These are phyloP conservation scores for Caerostris extrusa DNA, from an alignment of 1,140 invertebrate species.

Conservation along the genomic window DNA sequence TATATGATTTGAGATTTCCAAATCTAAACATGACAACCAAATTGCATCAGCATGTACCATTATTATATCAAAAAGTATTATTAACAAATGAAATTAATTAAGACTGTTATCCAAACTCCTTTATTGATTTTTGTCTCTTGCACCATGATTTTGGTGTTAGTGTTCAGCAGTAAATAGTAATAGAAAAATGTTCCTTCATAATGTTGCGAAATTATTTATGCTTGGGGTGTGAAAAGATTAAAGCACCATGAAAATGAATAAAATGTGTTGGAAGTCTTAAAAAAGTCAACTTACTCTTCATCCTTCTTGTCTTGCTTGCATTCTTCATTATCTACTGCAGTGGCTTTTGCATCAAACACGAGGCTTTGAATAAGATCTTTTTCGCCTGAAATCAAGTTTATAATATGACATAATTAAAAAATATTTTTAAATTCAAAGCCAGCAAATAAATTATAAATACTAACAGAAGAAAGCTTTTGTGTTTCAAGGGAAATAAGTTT, in stretches of 20 bases:
- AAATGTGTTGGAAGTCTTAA: background rate
- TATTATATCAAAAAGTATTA: too few relatives aligned
- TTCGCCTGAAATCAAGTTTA: constrained; percentile 85
- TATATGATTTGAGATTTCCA: too few relatives aligned
- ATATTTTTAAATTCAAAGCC: background rate
- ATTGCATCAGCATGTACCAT: too few relatives aligned
- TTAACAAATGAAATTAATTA: too few relatives aligned
- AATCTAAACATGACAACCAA: too few relatives aligned
- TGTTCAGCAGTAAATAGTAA: too few relatives aligned
- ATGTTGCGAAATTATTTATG: too few relatives aligned
- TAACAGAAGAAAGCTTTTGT: background rate
- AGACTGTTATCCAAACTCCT: too few relatives aligned
- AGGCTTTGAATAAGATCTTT: constrained; percentile 90
- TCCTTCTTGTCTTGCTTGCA: constrained; percentile 1
- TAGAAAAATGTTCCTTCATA: too few relatives aligned
- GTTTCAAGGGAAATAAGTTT: background rate
- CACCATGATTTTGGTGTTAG: too few relatives aligned
- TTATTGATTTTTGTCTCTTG: too few relatives aligned
- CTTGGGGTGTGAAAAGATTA: too few relatives aligned
- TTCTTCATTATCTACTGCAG: constrained; percentile 58
- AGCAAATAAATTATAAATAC: constrained; percentile 8
- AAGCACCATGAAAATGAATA: background rate
- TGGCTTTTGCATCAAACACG: constrained; percentile 87
- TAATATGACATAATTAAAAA: background rate
- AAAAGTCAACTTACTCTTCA: constrained; percentile 47